Conservation (phyloP, 2,797 vertebrate species). For the Xiphophorus birchmanni region DNA sequence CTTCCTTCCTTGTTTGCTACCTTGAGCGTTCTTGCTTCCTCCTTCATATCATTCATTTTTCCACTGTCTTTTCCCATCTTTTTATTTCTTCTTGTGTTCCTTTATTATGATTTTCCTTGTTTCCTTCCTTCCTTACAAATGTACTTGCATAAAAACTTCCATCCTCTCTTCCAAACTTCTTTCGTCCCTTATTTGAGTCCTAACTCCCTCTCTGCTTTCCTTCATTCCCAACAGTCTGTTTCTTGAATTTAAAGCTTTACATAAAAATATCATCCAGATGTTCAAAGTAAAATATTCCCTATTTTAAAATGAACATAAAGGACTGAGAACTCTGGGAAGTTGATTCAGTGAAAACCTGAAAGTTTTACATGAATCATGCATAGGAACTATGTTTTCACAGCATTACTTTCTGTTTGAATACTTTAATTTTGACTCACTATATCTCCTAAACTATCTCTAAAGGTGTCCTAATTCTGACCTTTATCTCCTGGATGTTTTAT, state of each 20-base stretch:
- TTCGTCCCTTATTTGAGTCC: no score
- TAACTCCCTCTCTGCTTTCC: neutral
- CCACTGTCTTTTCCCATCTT: neutral
- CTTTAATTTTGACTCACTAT: neutral
- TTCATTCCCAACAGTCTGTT: neutral
- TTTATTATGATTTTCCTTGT: neutral
- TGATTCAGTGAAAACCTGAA: neutral
- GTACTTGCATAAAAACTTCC: no score
- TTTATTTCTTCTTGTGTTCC: neutral
- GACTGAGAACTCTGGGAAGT: neutral
- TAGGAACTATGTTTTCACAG: neutral
- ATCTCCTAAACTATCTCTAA: slow-evolving; percentile 15
- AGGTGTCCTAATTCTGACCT: slow-evolving; percentile 29
- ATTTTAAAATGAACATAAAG: neutral
- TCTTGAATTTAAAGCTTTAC: neutral
- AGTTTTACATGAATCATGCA: neutral
- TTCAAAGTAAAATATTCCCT: neutral
- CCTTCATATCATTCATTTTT: neutral
- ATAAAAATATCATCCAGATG: neutral
- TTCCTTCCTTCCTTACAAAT: neutral
- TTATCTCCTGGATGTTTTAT: slow-evolving; percentile 35
- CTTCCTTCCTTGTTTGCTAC: neutral
- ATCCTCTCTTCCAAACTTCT: no score
- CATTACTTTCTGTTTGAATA: slow-evolving; percentile 18
- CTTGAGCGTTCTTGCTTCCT: neutral